phyloP scores from a whole-genome alignment of 2,888 invertebrate genomes.

The Papilio demoleus region DNA sequence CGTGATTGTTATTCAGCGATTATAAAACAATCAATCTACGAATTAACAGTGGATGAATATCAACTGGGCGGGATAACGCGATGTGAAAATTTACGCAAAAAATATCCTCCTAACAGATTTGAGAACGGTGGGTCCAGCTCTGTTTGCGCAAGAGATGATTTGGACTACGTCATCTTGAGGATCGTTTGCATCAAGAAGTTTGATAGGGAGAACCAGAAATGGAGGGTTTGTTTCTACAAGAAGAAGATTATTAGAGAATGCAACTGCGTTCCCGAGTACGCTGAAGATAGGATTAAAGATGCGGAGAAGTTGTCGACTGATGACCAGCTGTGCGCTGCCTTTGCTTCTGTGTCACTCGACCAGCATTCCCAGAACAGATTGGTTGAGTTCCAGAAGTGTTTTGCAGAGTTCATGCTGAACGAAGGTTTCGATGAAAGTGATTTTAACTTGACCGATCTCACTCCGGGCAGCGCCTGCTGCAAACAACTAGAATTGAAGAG shows the following conservation, averaged over 20 bases:
- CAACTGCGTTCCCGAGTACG: conserved; percentile 7
- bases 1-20: conserved; percentile 4
- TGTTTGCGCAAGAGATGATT: not conserved
- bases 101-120: not conserved
- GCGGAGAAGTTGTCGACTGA: not conserved
- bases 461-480: conserved; percentile 13
- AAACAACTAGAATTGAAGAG: not conserved
- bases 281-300: not conserved
- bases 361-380: not conserved
- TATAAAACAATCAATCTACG: conserved; percentile 6
- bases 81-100: conserved; percentile 14
- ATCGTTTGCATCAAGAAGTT: conserved; percentile 10
- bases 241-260: conserved; percentile 18
- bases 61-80: conserved; percentile 9
- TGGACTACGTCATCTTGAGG: not conserved
- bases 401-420: conserved; percentile 9
- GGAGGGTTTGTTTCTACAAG: conserved; percentile 7
- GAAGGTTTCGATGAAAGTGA: conserved; percentile 4
- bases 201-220: not conserved
- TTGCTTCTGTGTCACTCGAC: not conserved
- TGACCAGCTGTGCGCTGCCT: conserved; percentile 5
- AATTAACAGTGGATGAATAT: conserved; percentile 16
- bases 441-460: not conserved
- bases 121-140: not conserved
- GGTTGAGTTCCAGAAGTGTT: conserved; percentile 14